Base-by-base conservation (phyloP, 2,888 invertebrate genomes). In the Hypomecis atomaria region DNA sequence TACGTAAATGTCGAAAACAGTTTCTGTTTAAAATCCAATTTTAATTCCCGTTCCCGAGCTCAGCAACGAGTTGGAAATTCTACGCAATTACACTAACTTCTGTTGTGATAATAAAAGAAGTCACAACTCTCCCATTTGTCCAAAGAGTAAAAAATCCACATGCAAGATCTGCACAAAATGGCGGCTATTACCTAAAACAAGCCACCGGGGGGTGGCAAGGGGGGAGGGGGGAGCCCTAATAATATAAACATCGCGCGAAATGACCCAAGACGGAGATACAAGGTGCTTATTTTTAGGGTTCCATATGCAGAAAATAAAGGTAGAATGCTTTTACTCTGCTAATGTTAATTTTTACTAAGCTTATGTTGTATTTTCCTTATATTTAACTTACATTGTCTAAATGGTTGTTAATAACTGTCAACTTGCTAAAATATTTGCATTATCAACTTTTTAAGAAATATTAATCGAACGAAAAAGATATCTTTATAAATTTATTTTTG, bases 211-310 rank as follows among this genome's bases (percentile, higher is more conserved):
- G 50, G 38, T 5, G 38, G 50, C 10, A n/a, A n/a, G n/a, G 37
- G 50, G 50, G 11, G 8, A 0, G 36, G 33, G 34, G 36, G 57
- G 13, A 33, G 11, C 11, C 0, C 23, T 13, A 37, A 48, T 59
- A 52, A 53, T 53, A 53, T 53, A 59, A 59, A 59, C 59, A 59
- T 53, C 53, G 59, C 40, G 47, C 34, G 59, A 44, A 47, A 59
- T 47, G 53, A 40, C 59, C 53, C 59, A 11, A 36, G 59, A 52
- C 50, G 37, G 50, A 34, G 40, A 53, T 59, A 53, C 59, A 59
- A 36, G 49, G 44, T 52, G 50, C n/a, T 53, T 59, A 53, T 59
- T 59, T 53, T 53, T 53, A 23, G n/a, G 38, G 52, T 23, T 23
- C 23, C 23, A 23, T 23, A 3, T 3, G 38, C 52, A 13, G 8